These are phyloP conservation scores for Euura saliciscinereae DNA, from an alignment of 1,140 invertebrate genomes.

Conservation along the genomic window DNA sequence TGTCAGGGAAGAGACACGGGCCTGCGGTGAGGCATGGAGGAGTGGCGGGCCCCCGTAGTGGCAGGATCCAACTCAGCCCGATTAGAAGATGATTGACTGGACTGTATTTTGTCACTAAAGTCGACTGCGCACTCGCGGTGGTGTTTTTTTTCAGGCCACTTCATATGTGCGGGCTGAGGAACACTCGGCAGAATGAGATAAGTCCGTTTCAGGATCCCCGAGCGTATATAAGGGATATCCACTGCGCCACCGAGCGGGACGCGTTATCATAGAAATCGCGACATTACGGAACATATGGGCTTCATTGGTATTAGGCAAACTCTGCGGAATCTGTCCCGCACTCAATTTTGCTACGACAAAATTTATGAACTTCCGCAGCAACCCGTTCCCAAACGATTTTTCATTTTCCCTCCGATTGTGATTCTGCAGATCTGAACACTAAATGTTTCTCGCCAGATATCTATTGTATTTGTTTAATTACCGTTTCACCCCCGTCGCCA, in stretches of 20 bases:
- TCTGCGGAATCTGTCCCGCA: constrained; percentile 19
- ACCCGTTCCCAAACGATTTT: background rate
- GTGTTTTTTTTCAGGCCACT: background rate
- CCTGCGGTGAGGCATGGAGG: no score
- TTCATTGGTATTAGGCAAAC: constrained; percentile 31
- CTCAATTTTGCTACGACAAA: background rate
- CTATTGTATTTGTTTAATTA: background rate
- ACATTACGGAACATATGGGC: constrained; percentile 37
- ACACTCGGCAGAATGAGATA: constrained; percentile 26
- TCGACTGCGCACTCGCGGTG: no score
- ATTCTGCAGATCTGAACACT: background rate
- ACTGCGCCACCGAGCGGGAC: background rate
- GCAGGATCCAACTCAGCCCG: no score
- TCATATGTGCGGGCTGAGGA: background rate
- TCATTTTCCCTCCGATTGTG: background rate
- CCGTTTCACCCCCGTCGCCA: background rate
- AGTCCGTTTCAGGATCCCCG: constrained; percentile 17
- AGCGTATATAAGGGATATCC: background rate
- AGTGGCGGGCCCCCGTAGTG: no score
- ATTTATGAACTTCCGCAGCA: background rate
- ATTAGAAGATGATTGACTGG: no score
- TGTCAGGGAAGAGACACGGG: no score
- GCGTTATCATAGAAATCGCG: constrained; percentile 43
- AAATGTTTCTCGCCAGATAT: background rate
- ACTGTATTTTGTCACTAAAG: no score